These are phyloP conservation scores for Polymixis lichenea DNA, from an alignment of 2,888 invertebrate genomes.

Conservation along the genomic window DNA sequence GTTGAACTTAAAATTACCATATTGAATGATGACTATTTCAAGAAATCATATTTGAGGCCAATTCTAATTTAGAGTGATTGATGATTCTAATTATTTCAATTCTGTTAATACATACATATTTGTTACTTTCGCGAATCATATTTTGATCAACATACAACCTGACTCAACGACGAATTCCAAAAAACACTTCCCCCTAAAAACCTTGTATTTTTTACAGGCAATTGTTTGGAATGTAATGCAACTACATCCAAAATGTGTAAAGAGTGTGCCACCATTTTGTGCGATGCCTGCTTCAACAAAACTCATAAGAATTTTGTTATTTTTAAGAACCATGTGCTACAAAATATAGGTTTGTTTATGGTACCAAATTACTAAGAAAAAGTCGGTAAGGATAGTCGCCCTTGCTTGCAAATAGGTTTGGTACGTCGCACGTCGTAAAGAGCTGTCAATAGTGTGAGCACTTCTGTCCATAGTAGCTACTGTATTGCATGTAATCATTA, in stretches of 20 bases:
- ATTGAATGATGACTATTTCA: not conserved
- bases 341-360: constrained; percentile 74
- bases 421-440: not conserved
- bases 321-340: constrained; percentile 83
- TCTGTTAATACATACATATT: not conserved
- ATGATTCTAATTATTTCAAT: not conserved
- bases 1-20: not conserved
- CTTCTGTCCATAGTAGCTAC: too few species aligned
- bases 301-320: constrained; percentile 85
- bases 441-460: not conserved
- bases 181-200: not conserved
- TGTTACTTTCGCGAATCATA: not conserved
- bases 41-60: not conserved
- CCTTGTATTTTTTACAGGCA: constrained; percentile 69
- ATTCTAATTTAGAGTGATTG: not conserved
- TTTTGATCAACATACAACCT: not conserved
- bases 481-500: not conserved
- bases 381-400: not conserved
- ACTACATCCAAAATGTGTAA: constrained; percentile 82
- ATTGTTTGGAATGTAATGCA: constrained; percentile 81
- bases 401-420: not conserved
- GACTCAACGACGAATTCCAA: not conserved
- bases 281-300: constrained; percentile 84
- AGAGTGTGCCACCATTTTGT: constrained; percentile 81
- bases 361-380: not conserved